These are phyloP conservation scores for Electrophaes corylata DNA, from an alignment of 2,888 invertebrate genomes.

Conservation along the genomic window DNA sequence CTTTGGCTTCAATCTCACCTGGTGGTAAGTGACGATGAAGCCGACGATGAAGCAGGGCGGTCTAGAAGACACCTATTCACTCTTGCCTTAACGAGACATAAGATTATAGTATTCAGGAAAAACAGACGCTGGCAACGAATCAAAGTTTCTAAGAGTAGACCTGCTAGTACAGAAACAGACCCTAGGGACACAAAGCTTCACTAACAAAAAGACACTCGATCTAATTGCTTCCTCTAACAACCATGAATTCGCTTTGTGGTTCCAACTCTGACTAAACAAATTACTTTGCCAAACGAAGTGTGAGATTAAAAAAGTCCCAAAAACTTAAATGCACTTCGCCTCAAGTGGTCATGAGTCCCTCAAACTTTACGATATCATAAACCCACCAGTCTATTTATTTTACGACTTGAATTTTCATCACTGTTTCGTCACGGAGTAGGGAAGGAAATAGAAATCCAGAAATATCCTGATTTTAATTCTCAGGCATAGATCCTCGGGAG, in stretches of 20 bases:
- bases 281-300: constrained; percentile 32
- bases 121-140: too few species aligned
- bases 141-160: too few species aligned
- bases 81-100: too few species aligned
- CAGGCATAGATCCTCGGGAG: too few species aligned
- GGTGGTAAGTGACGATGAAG: too few species aligned
- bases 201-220: not conserved
- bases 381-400: constrained; percentile 66
- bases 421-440: constrained; percentile 39
- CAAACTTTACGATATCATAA: constrained; percentile 66
- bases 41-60: too few species aligned
- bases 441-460: too few species aligned
- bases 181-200: not conserved
- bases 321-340: constrained; percentile 27
- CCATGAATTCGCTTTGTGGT: constrained; percentile 6
- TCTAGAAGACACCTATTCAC: too few species aligned
- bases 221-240: constrained; percentile 1
- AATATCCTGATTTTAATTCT: too few species aligned
- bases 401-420: constrained; percentile 72
- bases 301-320: constrained; percentile 32
- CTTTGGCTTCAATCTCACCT: too few species aligned
- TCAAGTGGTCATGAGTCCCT: constrained; percentile 43
- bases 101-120: too few species aligned
- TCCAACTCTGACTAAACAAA: constrained; percentile 20
- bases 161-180: not conserved